Evolutionary conservation across 37 sponge, comb jelly and placozoan genomes (phyloP).

Genomic region (Aplysina aerophoba): DNA sequence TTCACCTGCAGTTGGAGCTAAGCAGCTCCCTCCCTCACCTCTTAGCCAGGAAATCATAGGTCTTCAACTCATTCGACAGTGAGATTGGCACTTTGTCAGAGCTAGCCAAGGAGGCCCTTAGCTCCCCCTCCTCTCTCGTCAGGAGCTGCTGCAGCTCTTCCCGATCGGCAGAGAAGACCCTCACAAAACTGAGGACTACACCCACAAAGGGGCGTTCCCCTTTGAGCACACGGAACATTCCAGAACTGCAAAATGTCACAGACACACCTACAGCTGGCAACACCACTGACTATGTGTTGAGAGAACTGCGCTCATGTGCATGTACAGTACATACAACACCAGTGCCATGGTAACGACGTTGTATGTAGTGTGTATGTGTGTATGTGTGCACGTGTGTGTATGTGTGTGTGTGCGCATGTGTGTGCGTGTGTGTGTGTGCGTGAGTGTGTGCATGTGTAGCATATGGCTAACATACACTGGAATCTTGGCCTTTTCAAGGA

Average conservation of each 20-base stretch:
- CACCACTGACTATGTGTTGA: too few relatives aligned
- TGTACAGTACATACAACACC: too few relatives aligned
- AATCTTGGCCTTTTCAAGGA: not conserved
- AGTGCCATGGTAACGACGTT: too few relatives aligned
- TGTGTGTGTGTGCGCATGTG: too few relatives aligned
- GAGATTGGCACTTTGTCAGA: not conserved
- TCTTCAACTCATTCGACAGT: conserved; percentile 29
- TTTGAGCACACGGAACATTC: conserved; percentile 29
- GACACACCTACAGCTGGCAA: not conserved
- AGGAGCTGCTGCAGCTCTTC: conserved; percentile 40
- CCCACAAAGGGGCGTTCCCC: conserved; percentile 40
- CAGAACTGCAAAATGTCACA: conserved; percentile 38
- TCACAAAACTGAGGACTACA: conserved; percentile 49
- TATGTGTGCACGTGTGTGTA: too few relatives aligned
- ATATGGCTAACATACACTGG: not conserved
- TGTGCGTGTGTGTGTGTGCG: too few relatives aligned
- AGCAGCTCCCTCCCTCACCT: conserved; percentile 43
- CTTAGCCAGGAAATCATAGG: conserved; percentile 62
- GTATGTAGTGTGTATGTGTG: not conserved
- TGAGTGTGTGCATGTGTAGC: too few relatives aligned
- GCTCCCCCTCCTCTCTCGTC: not conserved
- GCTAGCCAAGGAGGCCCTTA: not conserved
- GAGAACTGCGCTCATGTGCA: too few relatives aligned
- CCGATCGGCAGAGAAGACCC: conserved; percentile 58
- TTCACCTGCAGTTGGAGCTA: too few relatives aligned